Percentiles rank a stretch among this genome's conserved stretches.
These are phyloP conservation scores for Euwallacea similis DNA, from an alignment of 1,140 invertebrate genomes.

Conservation along the genomic window DNA sequence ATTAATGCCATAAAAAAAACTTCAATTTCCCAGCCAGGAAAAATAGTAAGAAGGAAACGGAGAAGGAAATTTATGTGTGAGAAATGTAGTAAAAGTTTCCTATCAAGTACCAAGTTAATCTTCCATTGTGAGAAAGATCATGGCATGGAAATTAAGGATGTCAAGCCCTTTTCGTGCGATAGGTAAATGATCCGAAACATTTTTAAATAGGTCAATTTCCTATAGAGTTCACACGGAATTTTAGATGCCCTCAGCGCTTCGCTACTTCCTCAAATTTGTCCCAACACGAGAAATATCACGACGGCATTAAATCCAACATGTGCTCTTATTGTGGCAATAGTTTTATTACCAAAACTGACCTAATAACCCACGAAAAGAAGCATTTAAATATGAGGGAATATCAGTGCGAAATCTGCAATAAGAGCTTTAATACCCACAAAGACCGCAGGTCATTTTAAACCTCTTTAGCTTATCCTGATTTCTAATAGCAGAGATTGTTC, in stretches of 20 bases:
- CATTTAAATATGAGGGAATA: conserved; percentile 71
- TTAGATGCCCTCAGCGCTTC: conserved; percentile 44
- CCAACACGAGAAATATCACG: conserved; percentile 45
- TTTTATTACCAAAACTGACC: conserved; percentile 60
- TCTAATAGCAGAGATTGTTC: neutral
- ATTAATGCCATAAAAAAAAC: too few species aligned
- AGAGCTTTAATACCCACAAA: conserved; percentile 57
- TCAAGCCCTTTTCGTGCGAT: conserved; percentile 57
- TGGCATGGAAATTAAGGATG: conserved; percentile 54
- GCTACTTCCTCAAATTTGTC: conserved; percentile 39
- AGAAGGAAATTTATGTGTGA: conserved; percentile 37
- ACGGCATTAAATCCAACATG: conserved; percentile 48
- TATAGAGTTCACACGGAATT: neutral
- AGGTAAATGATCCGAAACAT: conserved; percentile 37
- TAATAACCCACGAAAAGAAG: conserved; percentile 58
- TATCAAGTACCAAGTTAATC: conserved; percentile 36
- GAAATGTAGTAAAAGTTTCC: conserved; percentile 32
- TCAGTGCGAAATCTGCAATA: conserved; percentile 66
- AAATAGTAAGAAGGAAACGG: conserved; percentile 6
- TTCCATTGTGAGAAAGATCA: conserved; percentile 57
- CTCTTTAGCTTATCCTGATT: neutral
- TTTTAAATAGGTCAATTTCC: neutral
- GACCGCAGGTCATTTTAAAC: conserved; percentile 36
- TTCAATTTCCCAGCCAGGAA: too few species aligned
- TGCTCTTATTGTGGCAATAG: conserved; percentile 61